These are phyloP conservation scores for Saccopteryx leptura DNA, from an alignment of 2,113 vertebrate species.

Conservation along the genomic window DNA sequence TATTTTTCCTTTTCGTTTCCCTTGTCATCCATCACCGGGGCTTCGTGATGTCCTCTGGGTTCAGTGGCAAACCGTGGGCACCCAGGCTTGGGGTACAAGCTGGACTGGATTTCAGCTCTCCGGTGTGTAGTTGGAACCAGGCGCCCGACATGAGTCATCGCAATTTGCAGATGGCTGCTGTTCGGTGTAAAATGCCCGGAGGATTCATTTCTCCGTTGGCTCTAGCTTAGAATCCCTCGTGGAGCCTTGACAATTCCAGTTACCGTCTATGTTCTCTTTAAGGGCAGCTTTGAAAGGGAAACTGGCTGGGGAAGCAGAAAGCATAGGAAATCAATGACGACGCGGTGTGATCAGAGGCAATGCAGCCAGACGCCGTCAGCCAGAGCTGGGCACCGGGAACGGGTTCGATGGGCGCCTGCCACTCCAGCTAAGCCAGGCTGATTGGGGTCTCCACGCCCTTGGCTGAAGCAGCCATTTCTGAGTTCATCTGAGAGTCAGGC, in stretches of 20 bases:
- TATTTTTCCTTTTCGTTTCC: conserved; percentile 63
- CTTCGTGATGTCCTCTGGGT: not conserved
- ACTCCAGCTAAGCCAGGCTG: not conserved
- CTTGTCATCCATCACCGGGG: conserved; percentile 52
- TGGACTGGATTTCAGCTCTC: conserved; percentile 54
- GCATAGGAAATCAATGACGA: not conserved
- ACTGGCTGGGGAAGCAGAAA: conserved; percentile 17
- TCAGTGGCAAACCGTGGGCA: conserved; percentile 39
- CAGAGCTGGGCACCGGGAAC: not conserved
- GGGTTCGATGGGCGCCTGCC: not conserved
- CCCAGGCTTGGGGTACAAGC: conserved; percentile 43
- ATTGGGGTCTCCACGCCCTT: not conserved
- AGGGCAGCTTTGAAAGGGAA: conserved; percentile 66
- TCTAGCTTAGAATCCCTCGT: conserved; percentile 23
- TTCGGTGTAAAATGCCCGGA: conserved; percentile 71
- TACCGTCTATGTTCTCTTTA: conserved; percentile 53
- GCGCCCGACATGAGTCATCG: conserved; percentile 57
- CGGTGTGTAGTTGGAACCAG: not conserved
- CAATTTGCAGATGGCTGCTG: conserved; percentile 60
- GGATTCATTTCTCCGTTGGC: conserved; percentile 72
- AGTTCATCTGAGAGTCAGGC: not conserved
- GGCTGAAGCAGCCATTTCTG: not conserved
- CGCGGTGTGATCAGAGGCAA: conserved; percentile 61
- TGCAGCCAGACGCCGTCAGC: not conserved
- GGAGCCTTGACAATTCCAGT: not conserved